Evolutionary conservation across 2,888 invertebrate species (phyloP), one percentile per base, ranked within the genome.

Genomic region (Aspidiotus rigidus): DNA sequence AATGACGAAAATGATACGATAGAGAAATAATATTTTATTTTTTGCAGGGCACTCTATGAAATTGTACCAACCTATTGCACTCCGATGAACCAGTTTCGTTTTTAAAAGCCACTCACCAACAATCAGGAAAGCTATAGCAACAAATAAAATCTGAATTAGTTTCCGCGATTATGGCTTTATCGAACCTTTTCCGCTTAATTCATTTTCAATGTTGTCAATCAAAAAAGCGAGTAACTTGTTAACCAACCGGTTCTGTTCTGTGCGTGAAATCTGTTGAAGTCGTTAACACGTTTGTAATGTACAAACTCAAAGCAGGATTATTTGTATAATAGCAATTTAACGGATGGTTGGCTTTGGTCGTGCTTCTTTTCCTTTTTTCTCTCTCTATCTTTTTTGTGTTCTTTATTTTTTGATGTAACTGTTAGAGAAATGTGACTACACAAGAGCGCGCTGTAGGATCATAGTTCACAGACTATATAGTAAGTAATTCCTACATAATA

Each of bases 121-220:
- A 3, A 3, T 28, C 5, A 28, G 28, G 28, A n/a, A 49, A 49
- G n/a, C 10, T n/a, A n/a, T 49, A n/a, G n/a, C 49, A 49, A n/a
- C 49, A 49, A 49, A 49, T n/a, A 49, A 49, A 49, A 49, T 49
- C 49, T n/a, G n/a, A 49, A 49, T 49, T 49, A 49, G 49, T 3
- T 49, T 49, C 49, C 2, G 49, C 49, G 49, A 49, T 49, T 49
- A 49, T 49, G 6, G 17, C 49, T 17, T 10, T 49, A 16, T 57
- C 6, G 16, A 16, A 41, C 41, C 54, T 54, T 41, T 17, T 17
- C 39, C 54, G 13, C 55, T 64, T 64, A 64, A 64, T 64, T 64
- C 64, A 64, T 64, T 64, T 64, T 64, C 64, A 55, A 55, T 64
- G 64, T 64, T 64, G 64, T 64, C 64, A 64, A 64, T 64, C 64